Conservation (phyloP, 2,113 vertebrate genomes). For the Megaleporinus macrocephalus region DNA sequence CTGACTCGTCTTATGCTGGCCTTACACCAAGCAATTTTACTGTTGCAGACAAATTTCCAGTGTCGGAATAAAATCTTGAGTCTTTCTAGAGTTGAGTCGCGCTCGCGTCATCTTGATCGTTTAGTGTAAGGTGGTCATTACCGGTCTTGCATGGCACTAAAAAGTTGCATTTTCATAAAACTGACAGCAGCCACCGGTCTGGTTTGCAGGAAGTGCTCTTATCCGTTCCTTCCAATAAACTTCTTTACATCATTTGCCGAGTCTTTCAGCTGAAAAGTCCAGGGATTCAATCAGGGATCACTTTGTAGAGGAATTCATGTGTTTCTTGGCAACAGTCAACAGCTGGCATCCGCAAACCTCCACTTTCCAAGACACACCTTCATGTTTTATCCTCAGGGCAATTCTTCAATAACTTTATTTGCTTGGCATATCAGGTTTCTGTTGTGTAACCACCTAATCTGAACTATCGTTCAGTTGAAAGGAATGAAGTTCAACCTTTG, state of each 20-base stretch:
- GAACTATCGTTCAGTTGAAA: constrained; percentile 18
- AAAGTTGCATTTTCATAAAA: neutral
- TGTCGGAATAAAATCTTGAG: too few species aligned
- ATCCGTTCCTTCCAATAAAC: neutral
- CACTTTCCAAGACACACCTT: constrained; percentile 16
- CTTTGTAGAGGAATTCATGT: neutral
- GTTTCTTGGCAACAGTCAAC: neutral
- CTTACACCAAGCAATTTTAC: too few species aligned
- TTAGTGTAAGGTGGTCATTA: too few species aligned
- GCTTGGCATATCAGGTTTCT: neutral
- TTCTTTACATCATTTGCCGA: neutral
- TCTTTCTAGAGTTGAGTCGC: too few species aligned
- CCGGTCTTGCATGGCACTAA: neutral
- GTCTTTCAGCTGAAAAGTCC: neutral
- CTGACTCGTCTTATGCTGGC: too few species aligned
- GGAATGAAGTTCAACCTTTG: neutral
- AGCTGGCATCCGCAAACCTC: neutral
- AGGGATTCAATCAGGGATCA: neutral
- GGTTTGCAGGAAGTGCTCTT: neutral
- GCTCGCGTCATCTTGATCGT: too few species aligned
- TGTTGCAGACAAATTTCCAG: too few species aligned
- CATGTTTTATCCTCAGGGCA: neutral
- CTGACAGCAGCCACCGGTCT: neutral
- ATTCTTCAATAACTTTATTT: neutral
- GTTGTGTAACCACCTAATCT: constrained; percentile 21